Evolutionary conservation across 1,140 invertebrate species (phyloP), one percentile per base, ranked within the genome.

Genomic region (Eumeta japonica): DNA sequence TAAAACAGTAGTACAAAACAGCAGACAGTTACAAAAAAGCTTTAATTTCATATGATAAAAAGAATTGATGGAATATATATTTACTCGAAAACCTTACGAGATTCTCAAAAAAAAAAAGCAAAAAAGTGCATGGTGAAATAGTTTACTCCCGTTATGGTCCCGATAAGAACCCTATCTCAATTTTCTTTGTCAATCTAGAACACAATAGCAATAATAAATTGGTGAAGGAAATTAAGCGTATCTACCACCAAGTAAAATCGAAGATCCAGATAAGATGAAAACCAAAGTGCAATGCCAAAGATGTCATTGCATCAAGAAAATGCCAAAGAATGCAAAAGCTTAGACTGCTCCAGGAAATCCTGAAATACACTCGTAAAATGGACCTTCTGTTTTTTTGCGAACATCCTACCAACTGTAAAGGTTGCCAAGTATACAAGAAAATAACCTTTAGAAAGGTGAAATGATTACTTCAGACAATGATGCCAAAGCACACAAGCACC

Each of bases 141-240:
- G 28, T 45, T 0, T 35, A 38, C 34, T 36, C 42, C 1, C 27
- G 28, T 16, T 39, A 27, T 16, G 31, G 42, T 9, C 37, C 37
- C 10, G 13, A 35, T 3, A 35, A 35, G 18, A 35, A 11, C 10
- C 33, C 33, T 3, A 35, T 19, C 11, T 15, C 31, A 30, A 39
- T 24, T 18, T 39, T 44, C 28, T 59, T 55, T 37, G 48, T 66
- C 2, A 57, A 68, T 35, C 24, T 68, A 15, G 42, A 51, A 41
- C 52, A 46, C 10, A 44, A 39, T 18, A 35, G 40, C 15, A 63
- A 58, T 11, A 66, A 67, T 31, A 58, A 61, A 42, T 41, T 55
- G 24, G 58, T 64, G 7, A 65, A 58, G 29, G n/a, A n/a, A n/a
- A n/a, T n/a, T n/a, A n/a, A n/a, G n/a, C n/a, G n/a, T n/a, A n/a